Conservation (phyloP, 2,888 invertebrate species). For the Apoderus coryli region DNA sequence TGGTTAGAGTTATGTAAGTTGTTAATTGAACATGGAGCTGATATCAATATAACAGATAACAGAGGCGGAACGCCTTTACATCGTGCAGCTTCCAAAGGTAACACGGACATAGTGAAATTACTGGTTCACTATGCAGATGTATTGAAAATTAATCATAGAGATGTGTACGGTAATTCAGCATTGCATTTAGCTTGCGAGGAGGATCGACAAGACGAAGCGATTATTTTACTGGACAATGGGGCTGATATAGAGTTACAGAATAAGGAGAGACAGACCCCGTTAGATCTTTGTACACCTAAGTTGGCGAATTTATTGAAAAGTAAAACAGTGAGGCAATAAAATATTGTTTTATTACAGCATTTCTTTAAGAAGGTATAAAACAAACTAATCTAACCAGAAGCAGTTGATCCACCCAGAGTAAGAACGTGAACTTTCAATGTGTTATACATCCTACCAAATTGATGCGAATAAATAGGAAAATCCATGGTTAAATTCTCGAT, state of each 20-base stretch:
- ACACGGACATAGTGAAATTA: constrained; percentile 48
- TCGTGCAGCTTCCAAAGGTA: constrained; percentile 65
- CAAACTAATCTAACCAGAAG: too few species aligned
- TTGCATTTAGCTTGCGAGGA: constrained; percentile 77
- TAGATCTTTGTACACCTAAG: constrained; percentile 37
- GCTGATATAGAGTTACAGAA: constrained; percentile 45
- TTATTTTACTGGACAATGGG: constrained; percentile 48
- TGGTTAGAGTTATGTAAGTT: constrained; percentile 54
- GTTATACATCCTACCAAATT: constrained; percentile 34
- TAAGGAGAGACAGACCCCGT: constrained; percentile 50
- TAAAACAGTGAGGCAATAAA: constrained; percentile 9
- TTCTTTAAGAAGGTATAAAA: too few species aligned
- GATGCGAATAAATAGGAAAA: constrained; percentile 42
- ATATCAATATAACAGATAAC: constrained; percentile 53
- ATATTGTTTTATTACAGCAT: too few species aligned
- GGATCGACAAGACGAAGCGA: constrained; percentile 50
- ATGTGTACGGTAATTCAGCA: constrained; percentile 61
- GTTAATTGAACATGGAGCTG: constrained; percentile 50
- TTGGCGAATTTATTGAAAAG: constrained; percentile 17
- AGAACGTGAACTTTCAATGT: constrained; percentile 31
- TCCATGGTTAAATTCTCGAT: constrained; percentile 43
- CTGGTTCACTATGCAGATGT: constrained; percentile 42
- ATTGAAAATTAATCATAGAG: constrained; percentile 42
- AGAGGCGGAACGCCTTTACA: constrained; percentile 63
- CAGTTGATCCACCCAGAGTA: too few species aligned